Percentiles rank a stretch among this genome's conserved stretches.
Conservation (phyloP, 2,888 invertebrate species). For the Myathropa florea region DNA sequence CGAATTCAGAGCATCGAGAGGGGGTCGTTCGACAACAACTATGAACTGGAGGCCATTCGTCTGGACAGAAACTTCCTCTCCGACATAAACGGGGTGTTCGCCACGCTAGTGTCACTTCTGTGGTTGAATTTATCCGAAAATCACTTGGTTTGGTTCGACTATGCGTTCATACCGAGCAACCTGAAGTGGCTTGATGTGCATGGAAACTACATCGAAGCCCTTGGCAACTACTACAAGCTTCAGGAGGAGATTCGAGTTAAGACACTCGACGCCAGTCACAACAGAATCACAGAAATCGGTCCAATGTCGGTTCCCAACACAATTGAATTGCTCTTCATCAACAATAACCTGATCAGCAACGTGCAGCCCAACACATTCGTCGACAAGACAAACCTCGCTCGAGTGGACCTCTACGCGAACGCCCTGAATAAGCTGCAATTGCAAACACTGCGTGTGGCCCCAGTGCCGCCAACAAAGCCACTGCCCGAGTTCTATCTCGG, state of each 20-base stretch:
- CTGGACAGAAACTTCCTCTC: slow-evolving; percentile 93
- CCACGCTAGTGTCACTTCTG: slow-evolving; percentile 89
- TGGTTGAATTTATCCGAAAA: slow-evolving; percentile 95
- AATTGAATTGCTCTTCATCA: slow-evolving; percentile 92
- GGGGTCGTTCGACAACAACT: slow-evolving; percentile 91
- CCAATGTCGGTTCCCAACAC: slow-evolving; percentile 93
- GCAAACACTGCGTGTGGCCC: slow-evolving; percentile 88
- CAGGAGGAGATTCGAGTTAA: slow-evolving; percentile 91
- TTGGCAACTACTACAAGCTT: slow-evolving; percentile 93
- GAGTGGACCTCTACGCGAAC: slow-evolving; percentile 95
- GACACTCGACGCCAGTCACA: slow-evolving; percentile 95
- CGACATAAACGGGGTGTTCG: slow-evolving; percentile 94
- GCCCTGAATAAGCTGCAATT: slow-evolving; percentile 91
- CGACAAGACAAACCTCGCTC: slow-evolving; percentile 90
- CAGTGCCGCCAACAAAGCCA: slow-evolving; percentile 84
- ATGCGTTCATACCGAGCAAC: slow-evolving; percentile 94
- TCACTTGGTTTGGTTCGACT: slow-evolving; percentile 95
- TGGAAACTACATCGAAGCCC: slow-evolving; percentile 92
- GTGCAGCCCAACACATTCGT: slow-evolving; percentile 93
- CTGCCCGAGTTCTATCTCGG: slow-evolving; percentile 95
- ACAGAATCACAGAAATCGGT: slow-evolving; percentile 90
- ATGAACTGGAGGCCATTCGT: slow-evolving; percentile 91
- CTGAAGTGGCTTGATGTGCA: slow-evolving; percentile 95
- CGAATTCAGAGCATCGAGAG: slow-evolving; percentile 92
- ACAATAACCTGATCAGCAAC: slow-evolving; percentile 91